Evolutionary conservation across 2,888 invertebrate species (phyloP).

Genomic region (Serrognathus titanus): DNA sequence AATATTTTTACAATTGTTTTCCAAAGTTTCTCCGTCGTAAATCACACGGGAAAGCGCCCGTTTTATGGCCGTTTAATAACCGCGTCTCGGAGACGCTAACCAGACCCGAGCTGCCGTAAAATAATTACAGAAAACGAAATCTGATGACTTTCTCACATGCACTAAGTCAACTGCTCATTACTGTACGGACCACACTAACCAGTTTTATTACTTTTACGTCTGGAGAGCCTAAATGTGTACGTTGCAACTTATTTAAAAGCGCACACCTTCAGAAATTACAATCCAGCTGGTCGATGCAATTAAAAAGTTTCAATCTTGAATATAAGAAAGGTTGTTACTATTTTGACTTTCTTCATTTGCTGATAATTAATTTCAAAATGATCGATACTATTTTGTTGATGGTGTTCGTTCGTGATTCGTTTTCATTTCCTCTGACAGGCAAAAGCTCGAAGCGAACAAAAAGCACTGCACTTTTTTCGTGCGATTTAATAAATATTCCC

Average conservation of each 20-base stretch:
- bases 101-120: slow-evolving; percentile 15
- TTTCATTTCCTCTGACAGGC: background rate
- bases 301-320: no score
- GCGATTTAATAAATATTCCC: no score
- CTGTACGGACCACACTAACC: background rate
- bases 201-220: slow-evolving; percentile 3
- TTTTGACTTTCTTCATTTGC: background rate
- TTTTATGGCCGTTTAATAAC: slow-evolving; percentile 31
- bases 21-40: slow-evolving; percentile 22
- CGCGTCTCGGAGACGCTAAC: slow-evolving; percentile 4
- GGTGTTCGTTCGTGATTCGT: background rate
- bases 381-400: no score
- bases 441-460: no score
- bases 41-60: slow-evolving; percentile 26
- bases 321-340: no score
- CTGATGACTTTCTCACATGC: slow-evolving; percentile 1
- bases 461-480: no score
- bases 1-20: slow-evolving; percentile 30
- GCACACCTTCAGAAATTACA: background rate
- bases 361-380: no score
- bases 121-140: no score
- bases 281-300: no score
- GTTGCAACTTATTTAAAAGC: no score
- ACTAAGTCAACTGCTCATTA: background rate
- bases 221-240: background rate